Conservation (phyloP, 2,113 vertebrate species). For the Chamaea fasciata region DNA sequence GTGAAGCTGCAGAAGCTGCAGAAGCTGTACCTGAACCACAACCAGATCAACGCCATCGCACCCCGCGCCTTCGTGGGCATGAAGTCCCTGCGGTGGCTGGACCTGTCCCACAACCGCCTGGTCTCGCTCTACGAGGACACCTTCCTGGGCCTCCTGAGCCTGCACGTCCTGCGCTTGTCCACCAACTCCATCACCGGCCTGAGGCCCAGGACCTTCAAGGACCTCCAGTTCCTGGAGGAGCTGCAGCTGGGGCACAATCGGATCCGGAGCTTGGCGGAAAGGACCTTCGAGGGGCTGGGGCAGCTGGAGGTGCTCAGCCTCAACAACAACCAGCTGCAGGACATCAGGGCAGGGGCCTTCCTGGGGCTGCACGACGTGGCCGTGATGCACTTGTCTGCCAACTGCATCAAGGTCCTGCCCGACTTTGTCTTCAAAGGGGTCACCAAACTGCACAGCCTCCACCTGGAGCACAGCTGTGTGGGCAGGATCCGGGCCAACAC, state of each 20-base stretch:
- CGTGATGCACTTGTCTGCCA: conserved; percentile 89
- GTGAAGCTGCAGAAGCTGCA: conserved; percentile 85
- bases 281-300: conserved; percentile 85
- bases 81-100: conserved; percentile 92
- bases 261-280: conserved; percentile 77
- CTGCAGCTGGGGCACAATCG: conserved; percentile 87
- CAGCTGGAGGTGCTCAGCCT: conserved; percentile 89
- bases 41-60: conserved; percentile 83
- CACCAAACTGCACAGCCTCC: conserved; percentile 88
- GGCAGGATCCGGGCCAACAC: conserved; percentile 73
- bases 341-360: conserved; percentile 80
- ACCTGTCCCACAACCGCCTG: conserved; percentile 90
- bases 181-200: conserved; percentile 84
- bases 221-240: conserved; percentile 91
- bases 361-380: conserved; percentile 83
- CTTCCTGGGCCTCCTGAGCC: conserved; percentile 83
- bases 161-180: conserved; percentile 88
- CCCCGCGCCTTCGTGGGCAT: conserved; percentile 88
- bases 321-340: conserved; percentile 88
- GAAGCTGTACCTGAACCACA: conserved; percentile 91
- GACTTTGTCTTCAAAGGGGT: conserved; percentile 85
- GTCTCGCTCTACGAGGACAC: conserved; percentile 84
- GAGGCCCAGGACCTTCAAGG: conserved; percentile 85
- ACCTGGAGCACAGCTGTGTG: conserved; percentile 88
- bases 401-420: conserved; percentile 82